Evolutionary conservation across 2,888 invertebrate genomes (phyloP), one percentile per base, ranked within the genome.

Genomic region (Melanotus villosus): DNA sequence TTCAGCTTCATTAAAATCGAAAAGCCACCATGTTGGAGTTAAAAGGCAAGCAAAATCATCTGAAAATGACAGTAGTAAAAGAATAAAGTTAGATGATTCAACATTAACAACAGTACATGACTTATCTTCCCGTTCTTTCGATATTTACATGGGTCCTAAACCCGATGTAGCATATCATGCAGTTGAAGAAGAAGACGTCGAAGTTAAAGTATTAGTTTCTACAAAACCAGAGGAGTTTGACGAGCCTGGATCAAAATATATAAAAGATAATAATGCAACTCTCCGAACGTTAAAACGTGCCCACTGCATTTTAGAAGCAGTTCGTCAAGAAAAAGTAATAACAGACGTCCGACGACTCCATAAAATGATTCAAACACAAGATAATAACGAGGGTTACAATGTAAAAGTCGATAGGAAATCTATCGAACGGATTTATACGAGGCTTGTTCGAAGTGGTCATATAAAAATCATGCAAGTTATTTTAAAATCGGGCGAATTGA

Each of bases 321-420:
- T 93, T 0, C 87, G 89, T 65, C 84, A 88, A 60, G 84, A 88
- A 41, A 88, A 88, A 78, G 85, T 93, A 1, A 86, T 92, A 18
- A 88, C 89, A 56, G 87, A 89, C 73, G 78, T 86, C 0, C 76
- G 81, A 1, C 86, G 87, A 63, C 87, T 92, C 26, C 83, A 85
- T 23, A 85, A 87, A 59, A 85, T 86, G 64, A 90, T 91, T 80
- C 83, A 84, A 63, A 84, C 18, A 16, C 1, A 52, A 70, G 60
- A 76, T 71, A 59, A 41, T 12, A 62, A 85, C 63, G 88, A 89
- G 80, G 89, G 89, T 0, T 84, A 86, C 52, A 80, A 85, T 4
- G 88, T 87, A 0, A 87, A 84, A 64, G 88, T 90, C 47, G 92
- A 92, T 79, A 88, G 88, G 70, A 91, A 90, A 79, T 90, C 93